These are phyloP conservation scores for Drosophila pachea DNA, from an alignment of 1,140 invertebrate genomes.

Conservation along the genomic window DNA sequence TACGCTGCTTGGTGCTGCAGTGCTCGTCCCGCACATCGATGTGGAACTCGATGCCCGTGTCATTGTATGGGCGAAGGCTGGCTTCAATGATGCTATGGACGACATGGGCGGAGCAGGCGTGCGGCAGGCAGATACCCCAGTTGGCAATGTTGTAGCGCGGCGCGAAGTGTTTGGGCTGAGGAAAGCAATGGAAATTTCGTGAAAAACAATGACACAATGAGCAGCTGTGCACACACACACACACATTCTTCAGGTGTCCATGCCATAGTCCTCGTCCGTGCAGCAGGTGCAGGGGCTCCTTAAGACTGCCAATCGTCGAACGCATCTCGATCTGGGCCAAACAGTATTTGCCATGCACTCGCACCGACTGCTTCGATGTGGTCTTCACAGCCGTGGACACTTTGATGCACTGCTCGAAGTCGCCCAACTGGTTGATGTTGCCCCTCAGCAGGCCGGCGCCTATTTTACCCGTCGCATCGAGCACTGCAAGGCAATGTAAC, in stretches of 20 bases:
- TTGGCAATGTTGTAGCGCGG: conserved; percentile 84
- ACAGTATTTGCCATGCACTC: conserved; percentile 85
- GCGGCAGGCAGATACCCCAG: conserved; percentile 85
- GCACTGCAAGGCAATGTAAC: conserved; percentile 75
- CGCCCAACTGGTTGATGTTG: conserved; percentile 85
- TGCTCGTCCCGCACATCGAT: conserved; percentile 82
- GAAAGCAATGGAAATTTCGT: not conserved
- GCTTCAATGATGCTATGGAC: conserved; percentile 81
- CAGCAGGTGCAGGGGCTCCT: conserved; percentile 81
- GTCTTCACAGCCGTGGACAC: conserved; percentile 81
- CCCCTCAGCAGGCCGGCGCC: conserved; percentile 84
- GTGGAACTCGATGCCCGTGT: conserved; percentile 81
- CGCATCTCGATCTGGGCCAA: conserved; percentile 83
- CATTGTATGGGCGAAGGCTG: conserved; percentile 81
- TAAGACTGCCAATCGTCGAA: conserved; percentile 80
- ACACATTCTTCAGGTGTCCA: conserved; percentile 83
- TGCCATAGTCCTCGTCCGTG: conserved; percentile 83
- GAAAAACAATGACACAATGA: not conserved
- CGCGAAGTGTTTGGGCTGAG: conserved; percentile 84
- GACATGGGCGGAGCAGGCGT: conserved; percentile 82
- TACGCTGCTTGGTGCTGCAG: conserved; percentile 81
- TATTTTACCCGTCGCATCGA: conserved; percentile 85
- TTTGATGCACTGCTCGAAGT: conserved; percentile 85
- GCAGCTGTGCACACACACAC: conserved; percentile 50
- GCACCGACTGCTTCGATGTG: conserved; percentile 79